Conservation (phyloP, 2,797 vertebrate species). For the Sebastolobus altivelis region DNA sequence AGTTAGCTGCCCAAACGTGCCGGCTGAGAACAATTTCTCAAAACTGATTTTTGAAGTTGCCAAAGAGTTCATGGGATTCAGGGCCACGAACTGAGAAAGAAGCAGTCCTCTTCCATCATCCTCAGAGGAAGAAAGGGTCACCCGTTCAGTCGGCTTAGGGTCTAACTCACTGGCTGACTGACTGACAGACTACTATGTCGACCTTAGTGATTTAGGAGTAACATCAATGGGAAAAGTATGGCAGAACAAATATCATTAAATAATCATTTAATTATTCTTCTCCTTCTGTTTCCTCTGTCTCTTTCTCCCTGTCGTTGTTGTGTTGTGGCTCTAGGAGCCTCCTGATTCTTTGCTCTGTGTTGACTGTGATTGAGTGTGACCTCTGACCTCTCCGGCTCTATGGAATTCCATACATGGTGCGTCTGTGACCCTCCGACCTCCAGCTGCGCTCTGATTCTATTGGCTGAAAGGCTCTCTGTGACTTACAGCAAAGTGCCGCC, state of each 20-base stretch:
- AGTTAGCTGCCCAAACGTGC: neutral
- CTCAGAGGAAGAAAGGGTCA: neutral
- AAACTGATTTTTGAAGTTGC: constrained; percentile 4
- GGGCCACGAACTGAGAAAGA: neutral
- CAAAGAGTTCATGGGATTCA: neutral
- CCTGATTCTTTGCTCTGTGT: constrained; percentile 57
- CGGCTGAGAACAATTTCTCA: neutral
- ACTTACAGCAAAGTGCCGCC: constrained; percentile 68
- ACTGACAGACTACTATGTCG: neutral
- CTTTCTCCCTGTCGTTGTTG: constrained; percentile 42
- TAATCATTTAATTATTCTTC: neutral
- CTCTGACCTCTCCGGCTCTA: constrained; percentile 70
- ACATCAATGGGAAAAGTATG: neutral
- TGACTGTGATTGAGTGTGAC: constrained; percentile 78
- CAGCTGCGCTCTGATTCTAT: constrained; percentile 73
- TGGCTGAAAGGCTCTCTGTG: constrained; percentile 75
- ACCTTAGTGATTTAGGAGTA: neutral
- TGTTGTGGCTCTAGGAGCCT: constrained; percentile 63
- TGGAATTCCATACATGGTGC: constrained; percentile 83
- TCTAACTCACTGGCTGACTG: neutral
- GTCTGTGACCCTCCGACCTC: constrained; percentile 72
- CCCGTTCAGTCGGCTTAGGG: neutral
- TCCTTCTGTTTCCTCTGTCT: constrained; percentile 10
- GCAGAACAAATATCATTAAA: neutral
- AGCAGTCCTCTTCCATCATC: neutral